Percentiles rank a stretch among this genome's conserved stretches.
Evolutionary conservation across 37 sponge, comb jelly and placozoan species (phyloP).

Genomic region (Spongilla lacustris): DNA sequence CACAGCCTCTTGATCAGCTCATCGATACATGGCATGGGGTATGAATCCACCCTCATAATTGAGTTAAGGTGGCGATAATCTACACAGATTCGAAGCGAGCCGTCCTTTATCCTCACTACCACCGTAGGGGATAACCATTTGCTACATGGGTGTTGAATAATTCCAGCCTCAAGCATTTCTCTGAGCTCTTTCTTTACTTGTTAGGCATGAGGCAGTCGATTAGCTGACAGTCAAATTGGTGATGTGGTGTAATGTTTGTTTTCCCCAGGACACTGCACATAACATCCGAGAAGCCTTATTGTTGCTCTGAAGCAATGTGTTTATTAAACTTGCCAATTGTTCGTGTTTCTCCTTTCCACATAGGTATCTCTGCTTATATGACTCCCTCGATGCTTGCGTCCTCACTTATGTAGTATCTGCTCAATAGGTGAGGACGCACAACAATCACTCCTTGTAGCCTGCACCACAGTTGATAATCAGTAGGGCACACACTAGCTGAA

Average conservation of each 20-base stretch:
- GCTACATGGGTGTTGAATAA: constrained; percentile 9
- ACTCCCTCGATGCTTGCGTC: too few species aligned
- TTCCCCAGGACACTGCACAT: not conserved
- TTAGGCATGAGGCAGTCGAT: constrained; percentile 12
- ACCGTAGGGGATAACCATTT: constrained; percentile 33
- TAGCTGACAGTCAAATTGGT: constrained; percentile 13
- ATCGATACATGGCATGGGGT: constrained; percentile 10
- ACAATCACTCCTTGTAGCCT: too few species aligned
- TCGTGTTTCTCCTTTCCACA: too few species aligned
- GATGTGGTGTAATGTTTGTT: not conserved
- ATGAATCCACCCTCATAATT: constrained; percentile 16
- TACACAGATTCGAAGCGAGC: not conserved
- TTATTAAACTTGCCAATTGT: too few species aligned
- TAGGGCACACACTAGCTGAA: too few species aligned
- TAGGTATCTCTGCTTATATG: too few species aligned
- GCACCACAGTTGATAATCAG: too few species aligned
- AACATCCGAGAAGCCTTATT: constrained; percentile 12
- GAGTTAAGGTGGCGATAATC: constrained; percentile 14
- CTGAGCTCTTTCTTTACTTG: constrained; percentile 27
- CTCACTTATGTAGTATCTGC: too few species aligned
- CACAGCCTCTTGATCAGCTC: constrained; percentile 5
- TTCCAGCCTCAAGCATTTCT: constrained; percentile 4
- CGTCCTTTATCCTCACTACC: constrained; percentile 2
- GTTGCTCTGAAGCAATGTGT: too few species aligned
- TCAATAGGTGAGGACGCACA: too few species aligned